phyloP scores from a whole-genome alignment of 2,113 vertebrate genomes.

The Capreolus pygargus region DNA sequence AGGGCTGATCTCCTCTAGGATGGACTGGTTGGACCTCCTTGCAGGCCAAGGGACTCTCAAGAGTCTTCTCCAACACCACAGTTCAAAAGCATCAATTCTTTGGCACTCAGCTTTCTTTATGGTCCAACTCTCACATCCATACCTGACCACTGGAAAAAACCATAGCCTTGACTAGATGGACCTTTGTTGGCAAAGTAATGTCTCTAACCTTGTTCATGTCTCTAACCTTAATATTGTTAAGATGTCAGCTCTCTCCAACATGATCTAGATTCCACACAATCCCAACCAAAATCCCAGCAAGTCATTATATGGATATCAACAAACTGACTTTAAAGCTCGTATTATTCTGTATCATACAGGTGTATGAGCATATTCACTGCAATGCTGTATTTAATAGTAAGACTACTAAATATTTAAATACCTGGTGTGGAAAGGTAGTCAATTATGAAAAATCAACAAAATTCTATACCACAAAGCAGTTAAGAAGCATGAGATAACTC shows the following conservation, averaged over 20 bases:
- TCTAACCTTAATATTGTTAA: neutral
- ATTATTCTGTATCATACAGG: accelerated
- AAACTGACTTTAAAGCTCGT: neutral
- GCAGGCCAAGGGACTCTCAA: neutral
- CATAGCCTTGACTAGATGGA: neutral
- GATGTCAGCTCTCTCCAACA: neutral
- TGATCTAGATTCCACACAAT: neutral
- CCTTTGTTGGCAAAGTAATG: neutral
- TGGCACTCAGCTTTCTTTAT: neutral
- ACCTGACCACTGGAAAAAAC: neutral
- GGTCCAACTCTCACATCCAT: neutral
- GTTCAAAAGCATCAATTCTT: neutral
- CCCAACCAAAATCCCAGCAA: neutral
- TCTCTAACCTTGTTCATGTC: neutral
- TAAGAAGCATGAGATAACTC: neutral
- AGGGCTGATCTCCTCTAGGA: neutral
- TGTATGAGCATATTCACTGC: no score
- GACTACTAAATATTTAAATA: neutral
- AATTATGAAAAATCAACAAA: neutral
- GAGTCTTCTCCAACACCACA: neutral
- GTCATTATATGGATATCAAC: neutral
- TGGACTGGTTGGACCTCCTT: neutral
- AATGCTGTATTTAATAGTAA: accelerated
- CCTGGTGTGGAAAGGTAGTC: neutral
- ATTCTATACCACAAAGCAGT: neutral